A percentile compares a stretch with the other conserved stretches of the same genome.
Evolutionary conservation across 2,888 invertebrate genomes (phyloP).

Genomic region (Margaritifera margaritifera): DNA sequence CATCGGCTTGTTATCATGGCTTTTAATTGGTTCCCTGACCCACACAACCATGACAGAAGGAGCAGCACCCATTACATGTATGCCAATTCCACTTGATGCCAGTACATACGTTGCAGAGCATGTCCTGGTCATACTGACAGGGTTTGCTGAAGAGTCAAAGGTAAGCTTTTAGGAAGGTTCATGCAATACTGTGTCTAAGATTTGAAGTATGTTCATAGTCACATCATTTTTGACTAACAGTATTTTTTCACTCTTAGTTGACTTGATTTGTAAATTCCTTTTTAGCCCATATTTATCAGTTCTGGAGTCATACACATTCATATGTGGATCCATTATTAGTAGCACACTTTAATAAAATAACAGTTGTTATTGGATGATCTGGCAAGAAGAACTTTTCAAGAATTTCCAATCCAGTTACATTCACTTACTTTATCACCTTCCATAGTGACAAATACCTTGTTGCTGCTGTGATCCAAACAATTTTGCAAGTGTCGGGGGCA

Average conservation of each 20-base stretch:
- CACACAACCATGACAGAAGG: constrained; percentile 80
- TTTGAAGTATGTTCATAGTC: background rate
- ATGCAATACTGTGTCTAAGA: background rate
- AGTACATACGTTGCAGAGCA: constrained; percentile 98
- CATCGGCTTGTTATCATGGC: constrained; percentile 95
- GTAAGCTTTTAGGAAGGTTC: constrained; percentile 61
- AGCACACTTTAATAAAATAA: no score
- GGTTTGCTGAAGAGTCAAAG: constrained; percentile 96
- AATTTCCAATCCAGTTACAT: no score
- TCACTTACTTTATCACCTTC: no score
- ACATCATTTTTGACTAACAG: background rate
- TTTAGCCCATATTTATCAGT: background rate
- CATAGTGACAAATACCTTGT: no score
- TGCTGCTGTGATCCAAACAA: no score
- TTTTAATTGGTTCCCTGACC: constrained; percentile 93
- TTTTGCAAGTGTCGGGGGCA: no score
- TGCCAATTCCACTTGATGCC: constrained; percentile 95
- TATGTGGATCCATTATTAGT: no score
- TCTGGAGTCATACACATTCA: no score
- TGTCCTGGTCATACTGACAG: constrained; percentile 95
- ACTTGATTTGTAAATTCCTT: background rate
- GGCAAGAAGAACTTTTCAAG: no score
- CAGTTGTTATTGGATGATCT: no score
- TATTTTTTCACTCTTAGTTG: background rate
- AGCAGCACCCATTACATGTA: constrained; percentile 74